A percentile compares a stretch with the other conserved stretches of the same genome.
These are phyloP conservation scores for Metacarcinus magister DNA, from an alignment of 2,888 invertebrate genomes.

Conservation along the genomic window DNA sequence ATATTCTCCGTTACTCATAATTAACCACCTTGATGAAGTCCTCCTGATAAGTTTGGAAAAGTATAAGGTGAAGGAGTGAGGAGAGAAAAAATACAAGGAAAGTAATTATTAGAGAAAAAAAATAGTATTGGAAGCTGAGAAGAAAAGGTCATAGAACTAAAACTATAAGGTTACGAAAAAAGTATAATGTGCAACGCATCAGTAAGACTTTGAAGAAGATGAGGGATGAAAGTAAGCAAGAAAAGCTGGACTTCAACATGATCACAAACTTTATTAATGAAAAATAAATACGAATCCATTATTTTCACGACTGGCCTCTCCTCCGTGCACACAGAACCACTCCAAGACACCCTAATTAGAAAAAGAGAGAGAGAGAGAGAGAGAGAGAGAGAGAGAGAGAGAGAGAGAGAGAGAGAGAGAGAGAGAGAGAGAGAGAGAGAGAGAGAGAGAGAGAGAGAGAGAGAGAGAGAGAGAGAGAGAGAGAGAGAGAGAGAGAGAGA, in stretches of 20 bases:
- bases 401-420: neutral
- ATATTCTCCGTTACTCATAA: no score
- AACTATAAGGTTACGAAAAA: neutral
- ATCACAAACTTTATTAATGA: neutral
- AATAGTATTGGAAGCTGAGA: neutral
- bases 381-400: constrained; percentile 26
- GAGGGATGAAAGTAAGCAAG: neutral
- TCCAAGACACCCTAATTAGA: neutral
- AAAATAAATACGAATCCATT: neutral
- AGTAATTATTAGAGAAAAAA: neutral
- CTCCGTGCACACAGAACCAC: neutral
- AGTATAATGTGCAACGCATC: neutral
- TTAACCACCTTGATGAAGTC: no score
- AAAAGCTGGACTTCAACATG: neutral
- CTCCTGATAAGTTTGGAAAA: neutral
- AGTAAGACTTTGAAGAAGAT: neutral
- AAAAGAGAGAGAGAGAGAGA: neutral
- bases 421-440: no score
- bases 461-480: no score
- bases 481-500: no score
- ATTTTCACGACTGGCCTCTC: neutral
- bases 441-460: no score
- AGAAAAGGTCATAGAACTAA: neutral
- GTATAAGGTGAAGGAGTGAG: neutral
- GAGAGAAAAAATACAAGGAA: neutral